Conservation (phyloP, 2,113 vertebrate species). For the Piprites chloris region DNA sequence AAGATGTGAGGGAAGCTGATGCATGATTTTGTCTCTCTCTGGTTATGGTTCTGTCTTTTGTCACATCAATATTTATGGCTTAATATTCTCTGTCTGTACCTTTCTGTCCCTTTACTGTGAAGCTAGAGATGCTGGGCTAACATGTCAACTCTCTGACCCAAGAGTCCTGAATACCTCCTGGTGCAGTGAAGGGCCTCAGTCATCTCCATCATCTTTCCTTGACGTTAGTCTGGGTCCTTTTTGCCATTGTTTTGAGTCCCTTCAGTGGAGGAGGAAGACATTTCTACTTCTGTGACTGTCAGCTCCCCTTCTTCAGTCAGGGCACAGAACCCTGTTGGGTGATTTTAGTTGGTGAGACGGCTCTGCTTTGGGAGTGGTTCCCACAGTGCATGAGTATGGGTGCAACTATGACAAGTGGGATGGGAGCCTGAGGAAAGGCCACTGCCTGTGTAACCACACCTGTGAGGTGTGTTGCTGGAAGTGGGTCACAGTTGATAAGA, state of each 20-base stretch:
- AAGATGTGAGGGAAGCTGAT: background rate
- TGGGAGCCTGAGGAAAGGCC: background rate
- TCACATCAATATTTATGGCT: background rate
- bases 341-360: background rate
- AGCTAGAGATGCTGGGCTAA: background rate
- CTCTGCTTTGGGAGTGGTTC: background rate
- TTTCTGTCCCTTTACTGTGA: background rate
- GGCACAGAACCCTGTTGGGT: background rate
- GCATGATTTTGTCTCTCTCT: background rate
- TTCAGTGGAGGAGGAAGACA: background rate
- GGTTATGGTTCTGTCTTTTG: background rate
- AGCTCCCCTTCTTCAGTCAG: background rate
- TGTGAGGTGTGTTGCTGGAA: background rate
- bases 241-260: background rate
- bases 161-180: background rate
- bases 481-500: background rate
- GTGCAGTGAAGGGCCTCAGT: background rate
- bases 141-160: too few relatives aligned
- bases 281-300: background rate
- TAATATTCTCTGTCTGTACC: background rate
- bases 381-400: fast-evolving
- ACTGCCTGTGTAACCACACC: background rate
- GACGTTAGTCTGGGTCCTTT: background rate
- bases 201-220: background rate
- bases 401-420: background rate